Conservation (phyloP, 35 echinoderm and acorn worm species). For the Ptychodera flava region DNA sequence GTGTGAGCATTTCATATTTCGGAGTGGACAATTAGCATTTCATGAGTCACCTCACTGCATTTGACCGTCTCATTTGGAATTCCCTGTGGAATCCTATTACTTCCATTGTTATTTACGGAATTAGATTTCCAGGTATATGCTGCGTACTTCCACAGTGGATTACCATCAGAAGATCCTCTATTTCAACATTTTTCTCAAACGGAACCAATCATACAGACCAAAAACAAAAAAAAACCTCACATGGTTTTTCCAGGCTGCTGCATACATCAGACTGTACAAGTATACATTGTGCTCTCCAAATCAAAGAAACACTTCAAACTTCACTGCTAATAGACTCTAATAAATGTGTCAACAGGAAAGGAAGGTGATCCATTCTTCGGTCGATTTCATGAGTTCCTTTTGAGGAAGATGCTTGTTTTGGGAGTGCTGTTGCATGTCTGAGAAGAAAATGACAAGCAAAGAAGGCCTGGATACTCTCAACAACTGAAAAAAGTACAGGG, state of each 20-base stretch:
- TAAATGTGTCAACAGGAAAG: background rate
- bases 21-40: too few relatives aligned
- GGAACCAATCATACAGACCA: background rate
- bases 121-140: background rate
- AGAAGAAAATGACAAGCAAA: background rate
- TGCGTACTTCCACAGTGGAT: background rate
- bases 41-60: too few relatives aligned
- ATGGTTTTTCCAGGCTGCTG: background rate
- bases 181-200: constrained; percentile 2
- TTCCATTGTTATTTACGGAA: too few relatives aligned
- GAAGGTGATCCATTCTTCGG: background rate
- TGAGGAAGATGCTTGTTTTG: background rate
- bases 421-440: background rate
- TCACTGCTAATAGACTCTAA: background rate
- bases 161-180: background rate
- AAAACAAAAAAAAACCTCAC: too few relatives aligned
- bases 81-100: background rate
- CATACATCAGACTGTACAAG: background rate
- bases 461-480: background rate
- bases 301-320: background rate
- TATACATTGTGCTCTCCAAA: background rate
- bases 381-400: background rate
- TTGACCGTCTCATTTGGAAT: too few relatives aligned
- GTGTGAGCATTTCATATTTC: too few relatives aligned
- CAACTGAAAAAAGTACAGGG: background rate